A percentile compares a stretch with the other conserved stretches of the same genome.
phyloP scores from a whole-genome alignment of 2,113 vertebrate genomes.

The Protomyctophum bolini region DNA sequence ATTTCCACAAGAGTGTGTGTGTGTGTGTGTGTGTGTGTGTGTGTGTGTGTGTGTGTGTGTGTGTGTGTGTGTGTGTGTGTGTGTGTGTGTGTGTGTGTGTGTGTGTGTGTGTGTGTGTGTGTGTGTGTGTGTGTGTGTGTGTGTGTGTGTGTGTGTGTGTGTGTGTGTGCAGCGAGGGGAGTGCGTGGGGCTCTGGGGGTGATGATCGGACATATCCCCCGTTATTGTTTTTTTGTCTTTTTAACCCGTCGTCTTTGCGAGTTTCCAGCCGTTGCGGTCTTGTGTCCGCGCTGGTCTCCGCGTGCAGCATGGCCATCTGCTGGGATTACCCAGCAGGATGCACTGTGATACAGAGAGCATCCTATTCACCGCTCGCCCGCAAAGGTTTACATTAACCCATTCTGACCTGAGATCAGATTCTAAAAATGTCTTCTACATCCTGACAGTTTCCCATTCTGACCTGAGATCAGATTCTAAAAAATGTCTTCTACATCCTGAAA shows the following conservation, averaged over 20 bases:
- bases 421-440: too few species aligned
- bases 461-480: too few species aligned
- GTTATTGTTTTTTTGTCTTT: neutral
- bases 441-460: too few species aligned
- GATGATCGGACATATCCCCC: constrained; percentile 63
- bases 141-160: too few species aligned
- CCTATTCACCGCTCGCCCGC: constrained; percentile 76
- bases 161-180: constrained; percentile 5
- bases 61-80: too few species aligned
- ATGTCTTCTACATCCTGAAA: too few species aligned
- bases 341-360: constrained; percentile 76
- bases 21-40: too few species aligned
- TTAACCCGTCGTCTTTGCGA: constrained; percentile 44
- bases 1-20: constrained; percentile 35
- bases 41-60: too few species aligned
- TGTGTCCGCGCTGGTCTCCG: constrained; percentile 59
- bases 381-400: constrained; percentile 83
- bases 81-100: too few species aligned
- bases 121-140: too few species aligned
- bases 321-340: constrained; percentile 77
- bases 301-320: constrained; percentile 72
- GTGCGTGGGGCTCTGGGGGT: constrained; percentile 24
- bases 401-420: too few species aligned
- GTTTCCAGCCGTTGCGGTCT: constrained; percentile 41
- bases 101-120: too few species aligned